Evolutionary conservation across 2,797 vertebrate species (phyloP).

Genomic region (Falco biarmicus): DNA sequence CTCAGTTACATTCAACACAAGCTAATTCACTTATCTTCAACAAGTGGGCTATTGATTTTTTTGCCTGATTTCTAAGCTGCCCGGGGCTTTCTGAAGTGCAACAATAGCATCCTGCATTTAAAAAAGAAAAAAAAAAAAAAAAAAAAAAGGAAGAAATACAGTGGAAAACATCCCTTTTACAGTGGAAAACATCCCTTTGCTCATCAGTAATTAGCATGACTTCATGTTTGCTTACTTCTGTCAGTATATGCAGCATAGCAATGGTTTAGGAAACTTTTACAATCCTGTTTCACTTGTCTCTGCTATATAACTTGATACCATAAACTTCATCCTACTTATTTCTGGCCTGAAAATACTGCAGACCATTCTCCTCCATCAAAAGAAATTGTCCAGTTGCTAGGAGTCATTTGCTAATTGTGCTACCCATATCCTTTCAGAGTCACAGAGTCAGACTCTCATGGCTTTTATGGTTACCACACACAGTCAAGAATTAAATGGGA

Average conservation of each 20-base stretch:
- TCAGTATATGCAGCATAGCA: neutral
- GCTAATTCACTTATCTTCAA: conserved; percentile 83
- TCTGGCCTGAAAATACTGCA: neutral
- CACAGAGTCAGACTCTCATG: neutral
- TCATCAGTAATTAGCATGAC: conserved; percentile 58
- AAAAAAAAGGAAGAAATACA: neutral
- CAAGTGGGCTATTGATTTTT: conserved; percentile 87
- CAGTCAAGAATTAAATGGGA: neutral
- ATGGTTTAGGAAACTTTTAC: neutral
- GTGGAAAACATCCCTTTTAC: conserved; percentile 58
- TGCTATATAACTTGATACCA: neutral
- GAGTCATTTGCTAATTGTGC: neutral
- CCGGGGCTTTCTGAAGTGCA: conserved; percentile 76
- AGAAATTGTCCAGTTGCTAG: neutral
- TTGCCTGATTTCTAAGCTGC: conserved; percentile 80
- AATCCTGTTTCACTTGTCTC: neutral
- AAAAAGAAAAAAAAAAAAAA: neutral
- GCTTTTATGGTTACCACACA: neutral
- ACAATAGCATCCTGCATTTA: conserved; percentile 64
- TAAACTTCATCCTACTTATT: neutral
- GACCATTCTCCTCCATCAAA: neutral
- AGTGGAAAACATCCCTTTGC: conserved; percentile 59
- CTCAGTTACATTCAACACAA: conserved; percentile 81
- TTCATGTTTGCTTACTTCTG: conserved; percentile 27
- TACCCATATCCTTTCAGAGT: rapidly evolving